Conservation (phyloP, 2,888 invertebrate genomes). For the Scrobipalpa atriplicella region DNA sequence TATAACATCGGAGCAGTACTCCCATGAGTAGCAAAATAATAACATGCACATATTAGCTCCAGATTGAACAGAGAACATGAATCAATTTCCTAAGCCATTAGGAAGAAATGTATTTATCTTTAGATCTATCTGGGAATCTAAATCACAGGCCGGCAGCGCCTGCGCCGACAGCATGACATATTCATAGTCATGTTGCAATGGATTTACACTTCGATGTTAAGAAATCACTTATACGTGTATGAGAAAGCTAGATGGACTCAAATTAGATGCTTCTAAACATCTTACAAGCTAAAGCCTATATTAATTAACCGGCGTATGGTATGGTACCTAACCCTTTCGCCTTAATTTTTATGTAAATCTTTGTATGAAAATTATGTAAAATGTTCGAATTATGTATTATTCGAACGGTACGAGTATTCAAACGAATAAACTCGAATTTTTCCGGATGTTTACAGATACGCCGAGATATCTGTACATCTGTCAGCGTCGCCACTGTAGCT, state of each 20-base stretch:
- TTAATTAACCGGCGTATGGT: too few relatives aligned
- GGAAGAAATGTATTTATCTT: conserved; percentile 30
- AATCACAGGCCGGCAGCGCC: conserved; percentile 2
- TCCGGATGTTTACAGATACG: too few relatives aligned
- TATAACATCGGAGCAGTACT: too few relatives aligned
- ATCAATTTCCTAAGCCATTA: conserved; percentile 30
- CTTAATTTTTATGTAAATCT: too few relatives aligned
- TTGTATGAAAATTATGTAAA: too few relatives aligned
- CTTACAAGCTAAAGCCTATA: too few relatives aligned
- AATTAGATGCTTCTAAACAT: neutral
- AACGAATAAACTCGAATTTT: too few relatives aligned
- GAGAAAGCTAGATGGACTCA: neutral
- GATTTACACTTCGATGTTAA: conserved; percentile 1
- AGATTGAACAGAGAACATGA: conserved; percentile 3
- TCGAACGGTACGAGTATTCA: too few relatives aligned
- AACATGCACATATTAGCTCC: conserved; percentile 6
- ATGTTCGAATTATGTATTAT: too few relatives aligned
- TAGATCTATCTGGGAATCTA: neutral
- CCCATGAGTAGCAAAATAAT: conserved; percentile 3
- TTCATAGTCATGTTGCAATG: conserved; percentile 16
- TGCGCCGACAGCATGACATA: conserved; percentile 16
- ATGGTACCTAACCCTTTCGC: too few relatives aligned
- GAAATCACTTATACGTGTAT: conserved; percentile 5
- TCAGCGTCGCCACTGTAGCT: too few relatives aligned
- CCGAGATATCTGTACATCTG: too few relatives aligned